Evolutionary conservation across 2,113 vertebrate species (phyloP).

Genomic region (Aptenodytes forsteri): DNA sequence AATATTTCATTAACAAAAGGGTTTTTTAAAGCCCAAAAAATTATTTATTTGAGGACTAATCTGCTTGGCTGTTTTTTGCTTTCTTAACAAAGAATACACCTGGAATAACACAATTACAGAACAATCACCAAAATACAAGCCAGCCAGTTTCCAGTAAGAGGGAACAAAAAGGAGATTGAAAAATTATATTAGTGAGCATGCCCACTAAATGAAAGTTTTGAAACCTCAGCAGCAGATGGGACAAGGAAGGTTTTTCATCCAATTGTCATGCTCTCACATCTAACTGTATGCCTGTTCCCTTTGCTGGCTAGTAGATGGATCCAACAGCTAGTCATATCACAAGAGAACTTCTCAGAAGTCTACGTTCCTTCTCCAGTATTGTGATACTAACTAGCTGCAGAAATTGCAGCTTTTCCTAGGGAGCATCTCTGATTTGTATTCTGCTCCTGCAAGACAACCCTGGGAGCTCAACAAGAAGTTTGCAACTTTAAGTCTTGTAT

Average conservation of each 20-base stretch:
- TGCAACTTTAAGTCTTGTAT: background rate
- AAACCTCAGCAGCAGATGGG: background rate
- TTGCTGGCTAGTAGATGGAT: background rate
- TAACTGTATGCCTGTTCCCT: background rate
- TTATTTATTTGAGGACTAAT: background rate
- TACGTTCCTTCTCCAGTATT: fast-evolving
- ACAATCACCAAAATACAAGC: background rate
- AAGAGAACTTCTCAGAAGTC: background rate
- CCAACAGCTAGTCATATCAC: background rate
- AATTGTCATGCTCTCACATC: background rate
- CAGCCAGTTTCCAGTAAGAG: background rate
- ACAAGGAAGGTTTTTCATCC: background rate
- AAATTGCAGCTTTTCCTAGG: background rate
- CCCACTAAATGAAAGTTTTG: background rate
- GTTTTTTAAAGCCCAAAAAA: background rate
- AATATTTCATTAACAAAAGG: background rate
- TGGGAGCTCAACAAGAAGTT: background rate
- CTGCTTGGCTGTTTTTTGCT: background rate
- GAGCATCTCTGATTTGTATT: background rate
- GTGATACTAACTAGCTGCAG: background rate
- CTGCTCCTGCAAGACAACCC: background rate
- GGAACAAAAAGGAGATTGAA: background rate
- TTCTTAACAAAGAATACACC: background rate
- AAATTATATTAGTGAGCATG: background rate
- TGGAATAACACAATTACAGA: background rate